Evolutionary conservation across 2,888 invertebrate species (phyloP), one percentile per base, ranked within the genome.

Genomic region (Catocala nupta): DNA sequence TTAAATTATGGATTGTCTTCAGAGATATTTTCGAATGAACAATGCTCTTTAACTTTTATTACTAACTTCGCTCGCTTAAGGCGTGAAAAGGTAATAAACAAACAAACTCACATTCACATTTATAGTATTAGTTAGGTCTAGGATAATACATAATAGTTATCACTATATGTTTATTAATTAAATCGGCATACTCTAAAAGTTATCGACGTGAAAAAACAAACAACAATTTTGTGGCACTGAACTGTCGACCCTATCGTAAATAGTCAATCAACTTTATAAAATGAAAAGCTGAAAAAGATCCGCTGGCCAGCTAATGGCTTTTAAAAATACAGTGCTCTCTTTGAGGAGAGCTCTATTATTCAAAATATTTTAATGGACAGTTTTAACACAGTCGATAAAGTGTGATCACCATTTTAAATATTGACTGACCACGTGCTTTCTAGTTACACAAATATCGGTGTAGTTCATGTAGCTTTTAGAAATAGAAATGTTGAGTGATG

Each of bases 361-460:
- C 82, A 87, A 81, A 81, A 85, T 80, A 83, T 86, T 80, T 86
- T 83, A 87, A 87, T 87, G 83, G 84, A 80, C 73, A 78, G 73
- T 75, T 83, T 81, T 81, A 66, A 73, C 64, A 62, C 53, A 64
- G 62, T 63, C 57, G 59, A 71, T 70, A 66, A 63, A 71, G 70
- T 52, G 63, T 65, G 63, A 60, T 74, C 75, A 68, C 67, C 64
- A 69, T 76, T 81, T 76, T 64, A 75, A 78, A 77, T 74, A 63
- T 77, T 72, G 72, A 69, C 56, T 52, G 53, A 57, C 61, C 45
- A 49, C 53, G 48, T 25, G 44, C 34, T 68, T 71, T 71, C 60
- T 11, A 34, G 50, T 50, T 47, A 61, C 53, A 55, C 39, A 33
- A 42, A 70, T 25, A 52, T 55, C 39, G 25, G 5, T 52, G 45